These are phyloP conservation scores for Rhadinocentrus ornatus DNA, from an alignment of 2,797 vertebrate genomes.

Conservation along the genomic window DNA sequence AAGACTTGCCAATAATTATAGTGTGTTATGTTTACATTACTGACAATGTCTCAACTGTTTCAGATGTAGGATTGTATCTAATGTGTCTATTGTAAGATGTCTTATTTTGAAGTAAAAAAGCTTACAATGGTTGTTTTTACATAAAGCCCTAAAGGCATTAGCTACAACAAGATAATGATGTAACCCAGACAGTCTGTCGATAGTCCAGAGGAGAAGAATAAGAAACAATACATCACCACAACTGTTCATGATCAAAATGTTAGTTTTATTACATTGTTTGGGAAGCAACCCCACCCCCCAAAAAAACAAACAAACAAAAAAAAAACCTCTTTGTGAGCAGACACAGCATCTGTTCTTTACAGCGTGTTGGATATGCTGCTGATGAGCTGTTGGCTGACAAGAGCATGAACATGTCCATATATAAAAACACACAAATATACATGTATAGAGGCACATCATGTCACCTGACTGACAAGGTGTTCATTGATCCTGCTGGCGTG, in stretches of 20 bases:
- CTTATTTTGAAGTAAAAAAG: background rate
- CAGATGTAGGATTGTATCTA: background rate
- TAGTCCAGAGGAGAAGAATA: constrained; percentile 19
- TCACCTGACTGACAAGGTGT: constrained; percentile 69
- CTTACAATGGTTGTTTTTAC: background rate
- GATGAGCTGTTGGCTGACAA: constrained; percentile 73
- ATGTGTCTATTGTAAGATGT: constrained; percentile 2
- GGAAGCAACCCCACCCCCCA: no score
- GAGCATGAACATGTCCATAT: constrained; percentile 47
- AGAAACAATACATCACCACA: background rate
- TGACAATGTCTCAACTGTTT: background rate
- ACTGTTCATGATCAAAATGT: constrained; percentile 35
- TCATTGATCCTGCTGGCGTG: constrained; percentile 48
- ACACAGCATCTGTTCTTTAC: constrained; percentile 71
- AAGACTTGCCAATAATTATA: background rate
- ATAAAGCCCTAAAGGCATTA: background rate
- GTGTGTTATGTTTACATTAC: background rate
- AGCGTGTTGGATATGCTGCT: constrained; percentile 62
- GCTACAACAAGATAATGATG: background rate
- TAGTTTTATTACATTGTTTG: constrained; percentile 40
- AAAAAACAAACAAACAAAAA: no score
- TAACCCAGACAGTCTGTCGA: constrained; percentile 4
- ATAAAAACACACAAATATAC: constrained; percentile 37
- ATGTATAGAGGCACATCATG: constrained; percentile 28
- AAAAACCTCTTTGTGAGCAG: constrained; percentile 27